Conservation (phyloP, 2,888 invertebrate genomes). For the Sminthurinus aureus region DNA sequence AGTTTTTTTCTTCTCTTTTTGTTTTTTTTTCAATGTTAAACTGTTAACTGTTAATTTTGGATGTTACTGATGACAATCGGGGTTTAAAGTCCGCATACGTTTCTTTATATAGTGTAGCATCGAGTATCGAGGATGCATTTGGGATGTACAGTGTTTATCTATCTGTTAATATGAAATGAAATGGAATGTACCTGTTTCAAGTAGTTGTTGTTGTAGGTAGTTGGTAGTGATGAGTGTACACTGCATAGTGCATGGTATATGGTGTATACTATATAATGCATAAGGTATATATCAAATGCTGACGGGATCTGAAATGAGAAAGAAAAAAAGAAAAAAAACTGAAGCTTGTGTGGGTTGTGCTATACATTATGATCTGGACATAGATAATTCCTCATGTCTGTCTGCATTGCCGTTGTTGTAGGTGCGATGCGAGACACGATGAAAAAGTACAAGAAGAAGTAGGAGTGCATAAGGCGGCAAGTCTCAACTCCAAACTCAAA, state of each 20-base stretch:
- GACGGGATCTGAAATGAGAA: neutral
- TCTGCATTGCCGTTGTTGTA: constrained; percentile 23
- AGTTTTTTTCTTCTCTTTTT: too few relatives aligned
- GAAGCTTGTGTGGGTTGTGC: constrained; percentile 28
- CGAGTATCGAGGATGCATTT: too few relatives aligned
- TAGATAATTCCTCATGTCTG: constrained; percentile 35
- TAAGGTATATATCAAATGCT: constrained; percentile 13
- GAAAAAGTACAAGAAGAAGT: constrained; percentile 9
- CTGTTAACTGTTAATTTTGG: too few relatives aligned
- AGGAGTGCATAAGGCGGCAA: constrained; percentile 13
- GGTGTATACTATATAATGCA: neutral
- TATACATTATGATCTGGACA: constrained; percentile 31
- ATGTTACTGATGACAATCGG: too few relatives aligned
- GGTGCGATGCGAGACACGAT: constrained; percentile 7
- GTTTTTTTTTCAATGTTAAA: too few relatives aligned
- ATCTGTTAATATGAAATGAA: neutral
- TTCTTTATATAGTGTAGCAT: too few relatives aligned
- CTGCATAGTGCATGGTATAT: too few relatives aligned
- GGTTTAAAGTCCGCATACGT: too few relatives aligned
- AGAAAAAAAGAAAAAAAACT: too few relatives aligned
- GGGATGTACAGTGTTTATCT: neutral
- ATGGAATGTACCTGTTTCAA: constrained; percentile 23
- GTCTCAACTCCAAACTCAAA: too few relatives aligned
- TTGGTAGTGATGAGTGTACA: too few relatives aligned
- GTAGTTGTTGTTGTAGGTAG: neutral